Percentiles rank a stretch among this genome's conserved stretches.
Evolutionary conservation across 2,797 vertebrate genomes (phyloP).

Genomic region (Gephyroberyx darwinii): DNA sequence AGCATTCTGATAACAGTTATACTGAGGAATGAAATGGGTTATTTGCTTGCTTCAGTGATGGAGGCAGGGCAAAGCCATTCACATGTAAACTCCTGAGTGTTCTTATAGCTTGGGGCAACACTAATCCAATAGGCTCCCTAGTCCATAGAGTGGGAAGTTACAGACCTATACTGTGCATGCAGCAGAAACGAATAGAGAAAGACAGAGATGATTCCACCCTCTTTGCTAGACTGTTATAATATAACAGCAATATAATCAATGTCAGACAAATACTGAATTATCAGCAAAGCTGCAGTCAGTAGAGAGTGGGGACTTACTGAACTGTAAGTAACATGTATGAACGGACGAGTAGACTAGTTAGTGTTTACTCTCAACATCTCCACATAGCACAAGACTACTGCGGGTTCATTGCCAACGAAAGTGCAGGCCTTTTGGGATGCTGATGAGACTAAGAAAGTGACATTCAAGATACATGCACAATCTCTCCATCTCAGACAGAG

Average conservation of each 20-base stretch:
- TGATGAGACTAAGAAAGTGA: not conserved
- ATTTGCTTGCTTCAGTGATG: conserved; percentile 22
- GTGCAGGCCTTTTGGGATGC: too few relatives aligned
- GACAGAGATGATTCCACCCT: not conserved
- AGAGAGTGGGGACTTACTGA: not conserved
- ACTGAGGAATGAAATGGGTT: conserved; percentile 1
- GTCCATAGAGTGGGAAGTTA: conserved; percentile 19
- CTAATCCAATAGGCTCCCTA: conserved; percentile 51
- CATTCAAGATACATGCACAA: not conserved
- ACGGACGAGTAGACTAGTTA: too few relatives aligned
- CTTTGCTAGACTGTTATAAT: conserved; percentile 13
- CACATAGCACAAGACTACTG: too few relatives aligned
- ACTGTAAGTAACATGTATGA: not conserved
- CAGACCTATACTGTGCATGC: conserved; percentile 8
- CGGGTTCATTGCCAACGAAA: too few relatives aligned
- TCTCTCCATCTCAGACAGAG: not conserved
- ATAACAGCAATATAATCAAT: conserved; percentile 15
- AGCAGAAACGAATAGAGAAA: conserved; percentile 3
- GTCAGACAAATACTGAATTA: too few relatives aligned
- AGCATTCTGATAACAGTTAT: conserved; percentile 9
- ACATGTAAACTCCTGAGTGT: conserved; percentile 36
- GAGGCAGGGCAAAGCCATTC: conserved; percentile 5
- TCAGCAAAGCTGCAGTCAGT: conserved; percentile 22
- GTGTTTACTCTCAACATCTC: too few relatives aligned
- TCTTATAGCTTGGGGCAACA: conserved; percentile 14